phyloP scores from a whole-genome alignment of 1,140 invertebrate genomes.

The Trichonephila inaurata region DNA sequence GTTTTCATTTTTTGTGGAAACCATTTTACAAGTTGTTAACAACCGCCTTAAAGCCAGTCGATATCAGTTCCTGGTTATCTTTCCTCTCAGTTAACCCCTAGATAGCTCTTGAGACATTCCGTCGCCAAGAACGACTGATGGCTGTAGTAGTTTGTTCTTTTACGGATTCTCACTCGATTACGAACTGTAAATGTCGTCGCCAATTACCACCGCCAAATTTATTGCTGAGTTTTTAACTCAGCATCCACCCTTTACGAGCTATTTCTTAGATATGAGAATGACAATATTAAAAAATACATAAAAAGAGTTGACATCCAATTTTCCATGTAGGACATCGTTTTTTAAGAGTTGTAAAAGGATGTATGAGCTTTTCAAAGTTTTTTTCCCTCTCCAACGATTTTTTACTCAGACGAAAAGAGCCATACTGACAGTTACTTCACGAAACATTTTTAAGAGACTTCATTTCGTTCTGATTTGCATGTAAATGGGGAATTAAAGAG shows the following conservation, averaged over 20 bases:
- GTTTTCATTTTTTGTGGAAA: not conserved
- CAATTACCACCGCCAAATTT: conserved; percentile 64
- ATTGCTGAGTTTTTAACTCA: not conserved
- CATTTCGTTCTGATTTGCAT: not conserved
- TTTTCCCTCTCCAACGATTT: not conserved
- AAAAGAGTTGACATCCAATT: conserved; percentile 40
- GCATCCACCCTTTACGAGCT: conserved; percentile 33
- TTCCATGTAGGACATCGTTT: conserved; percentile 22
- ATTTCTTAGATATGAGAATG: conserved; percentile 17
- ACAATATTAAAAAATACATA: not conserved
- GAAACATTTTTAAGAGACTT: not conserved
- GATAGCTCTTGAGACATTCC: not conserved
- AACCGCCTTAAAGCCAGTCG: not conserved
- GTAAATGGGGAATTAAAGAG: not conserved
- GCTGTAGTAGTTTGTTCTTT: not conserved
- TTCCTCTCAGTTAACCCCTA: not conserved
- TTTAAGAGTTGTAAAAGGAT: conserved; percentile 12
- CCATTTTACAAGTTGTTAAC: not conserved
- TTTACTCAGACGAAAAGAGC: not conserved
- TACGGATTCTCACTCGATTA: conserved; percentile 47
- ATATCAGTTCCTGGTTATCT: conserved; percentile 41
- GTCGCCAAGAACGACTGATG: conserved; percentile 33
- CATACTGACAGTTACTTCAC: not conserved
- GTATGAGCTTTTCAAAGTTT: not conserved
- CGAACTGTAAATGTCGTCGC: conserved; percentile 55